Conservation (phyloP, 2,888 invertebrate genomes). For the Cremastinae sp. region DNA sequence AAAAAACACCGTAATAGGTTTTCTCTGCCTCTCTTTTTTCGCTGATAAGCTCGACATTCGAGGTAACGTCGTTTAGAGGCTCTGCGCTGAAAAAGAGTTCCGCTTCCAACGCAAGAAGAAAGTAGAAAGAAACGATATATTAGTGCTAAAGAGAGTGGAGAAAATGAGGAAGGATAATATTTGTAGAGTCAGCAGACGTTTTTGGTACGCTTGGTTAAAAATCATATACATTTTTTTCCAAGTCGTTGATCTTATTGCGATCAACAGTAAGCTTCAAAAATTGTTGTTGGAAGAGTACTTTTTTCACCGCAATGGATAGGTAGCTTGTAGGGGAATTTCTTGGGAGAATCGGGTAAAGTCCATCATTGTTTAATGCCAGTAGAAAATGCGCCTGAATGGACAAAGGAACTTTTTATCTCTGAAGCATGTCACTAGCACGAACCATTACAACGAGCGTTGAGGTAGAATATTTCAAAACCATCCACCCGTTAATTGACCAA, state of each 20-base stretch:
- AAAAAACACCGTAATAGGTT: conserved; percentile 23
- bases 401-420: conserved; percentile 20
- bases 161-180: conserved; percentile 16
- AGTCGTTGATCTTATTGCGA: conserved; percentile 44
- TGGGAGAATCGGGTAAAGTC: conserved; percentile 26
- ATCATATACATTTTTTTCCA: conserved; percentile 33
- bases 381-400: conserved; percentile 5
- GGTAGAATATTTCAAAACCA: not conserved
- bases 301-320: too few relatives aligned
- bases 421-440: not conserved
- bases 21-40: conserved; percentile 32
- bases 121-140: conserved; percentile 5
- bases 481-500: conserved; percentile 27
- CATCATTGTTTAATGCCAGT: conserved; percentile 28
- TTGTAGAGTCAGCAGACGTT: conserved; percentile 31
- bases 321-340: too few relatives aligned
- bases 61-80: conserved; percentile 49
- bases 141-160: conserved; percentile 1
- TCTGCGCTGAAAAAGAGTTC: conserved; percentile 43
- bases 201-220: conserved; percentile 47
- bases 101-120: conserved; percentile 37
- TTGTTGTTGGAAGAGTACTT: too few relatives aligned
- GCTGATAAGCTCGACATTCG: conserved; percentile 41
- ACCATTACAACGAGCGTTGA: not conserved
- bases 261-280: conserved; percentile 9